phyloP scores from a whole-genome alignment of 2,113 vertebrate species.

The Cyanoderma ruficeps region DNA sequence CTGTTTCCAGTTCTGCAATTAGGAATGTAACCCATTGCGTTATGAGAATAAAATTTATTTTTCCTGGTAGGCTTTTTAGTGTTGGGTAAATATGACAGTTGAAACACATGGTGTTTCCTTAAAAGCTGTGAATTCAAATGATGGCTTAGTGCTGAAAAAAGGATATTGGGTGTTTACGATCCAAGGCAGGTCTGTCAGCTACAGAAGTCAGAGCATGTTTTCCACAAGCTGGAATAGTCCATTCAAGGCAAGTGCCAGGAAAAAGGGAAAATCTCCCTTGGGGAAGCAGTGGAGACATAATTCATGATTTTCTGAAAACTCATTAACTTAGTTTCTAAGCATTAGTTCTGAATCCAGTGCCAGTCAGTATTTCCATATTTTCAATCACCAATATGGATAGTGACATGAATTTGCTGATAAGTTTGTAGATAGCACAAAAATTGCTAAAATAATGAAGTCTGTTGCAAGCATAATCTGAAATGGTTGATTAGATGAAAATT shows the following conservation, averaged over 20 bases:
- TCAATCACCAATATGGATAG: not conserved
- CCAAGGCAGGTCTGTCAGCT: slow-evolving; percentile 14
- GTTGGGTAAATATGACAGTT: slow-evolving; percentile 27
- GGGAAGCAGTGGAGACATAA: not conserved
- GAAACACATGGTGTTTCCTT: slow-evolving; percentile 48
- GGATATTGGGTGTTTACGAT: not conserved
- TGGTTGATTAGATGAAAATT: not conserved
- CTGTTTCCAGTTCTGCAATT: slow-evolving; percentile 17
- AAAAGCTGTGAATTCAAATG: slow-evolving; percentile 45
- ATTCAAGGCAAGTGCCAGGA: not conserved
- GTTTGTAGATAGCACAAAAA: not conserved
- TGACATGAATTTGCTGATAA: not conserved
- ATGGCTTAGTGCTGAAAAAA: slow-evolving; percentile 17
- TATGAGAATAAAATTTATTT: slow-evolving; percentile 1
- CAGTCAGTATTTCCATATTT: not conserved
- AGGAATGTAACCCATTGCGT: not conserved
- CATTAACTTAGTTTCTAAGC: not conserved
- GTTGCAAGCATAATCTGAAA: not conserved
- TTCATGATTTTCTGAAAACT: not conserved
- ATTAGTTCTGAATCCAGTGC: not conserved
- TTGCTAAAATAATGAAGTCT: not conserved
- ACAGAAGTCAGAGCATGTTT: not conserved
- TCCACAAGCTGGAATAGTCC: not conserved
- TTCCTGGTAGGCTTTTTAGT: not conserved
- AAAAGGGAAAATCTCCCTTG: not conserved